These are phyloP conservation scores for Buceros bicornis DNA, from an alignment of 2,797 vertebrate species.

Conservation along the genomic window DNA sequence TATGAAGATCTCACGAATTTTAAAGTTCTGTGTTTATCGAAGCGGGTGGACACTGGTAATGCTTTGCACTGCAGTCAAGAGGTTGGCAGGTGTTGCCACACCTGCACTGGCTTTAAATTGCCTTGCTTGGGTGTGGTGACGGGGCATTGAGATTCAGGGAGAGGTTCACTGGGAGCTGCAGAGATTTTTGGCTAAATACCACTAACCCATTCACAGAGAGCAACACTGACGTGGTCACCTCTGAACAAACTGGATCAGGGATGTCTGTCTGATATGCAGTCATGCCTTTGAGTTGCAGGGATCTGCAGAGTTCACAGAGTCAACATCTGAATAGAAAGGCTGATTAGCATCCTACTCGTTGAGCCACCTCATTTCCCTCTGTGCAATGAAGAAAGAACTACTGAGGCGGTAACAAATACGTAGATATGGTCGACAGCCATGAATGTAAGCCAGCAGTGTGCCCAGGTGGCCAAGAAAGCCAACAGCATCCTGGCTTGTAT, in stretches of 20 bases:
- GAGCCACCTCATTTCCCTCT: not conserved
- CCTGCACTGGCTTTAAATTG: not conserved
- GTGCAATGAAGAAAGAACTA: not conserved
- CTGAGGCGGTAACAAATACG: not conserved
- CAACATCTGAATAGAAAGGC: not conserved
- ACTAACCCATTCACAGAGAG: not conserved
- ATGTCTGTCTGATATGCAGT: not conserved
- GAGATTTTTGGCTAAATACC: not conserved
- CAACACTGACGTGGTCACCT: not conserved
- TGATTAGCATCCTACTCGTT: not conserved
- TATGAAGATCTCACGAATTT: not conserved
- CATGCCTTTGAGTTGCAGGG: not conserved
- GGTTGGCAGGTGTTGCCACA: not conserved
- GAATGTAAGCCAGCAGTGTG: too few relatives aligned
- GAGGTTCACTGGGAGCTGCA: not conserved
- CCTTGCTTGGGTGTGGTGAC: not conserved
- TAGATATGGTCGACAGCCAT: too few relatives aligned
- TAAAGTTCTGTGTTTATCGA: not conserved
- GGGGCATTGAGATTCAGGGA: not conserved
- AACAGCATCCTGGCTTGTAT: too few relatives aligned
- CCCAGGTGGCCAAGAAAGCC: too few relatives aligned
- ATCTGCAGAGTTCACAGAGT: slow-evolving; percentile 29
- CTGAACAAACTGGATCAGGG: not conserved
- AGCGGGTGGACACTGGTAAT: not conserved
- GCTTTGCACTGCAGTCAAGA: not conserved